phyloP scores from a whole-genome alignment of 2,797 vertebrate species.

The Cephalopachus bancanus region DNA sequence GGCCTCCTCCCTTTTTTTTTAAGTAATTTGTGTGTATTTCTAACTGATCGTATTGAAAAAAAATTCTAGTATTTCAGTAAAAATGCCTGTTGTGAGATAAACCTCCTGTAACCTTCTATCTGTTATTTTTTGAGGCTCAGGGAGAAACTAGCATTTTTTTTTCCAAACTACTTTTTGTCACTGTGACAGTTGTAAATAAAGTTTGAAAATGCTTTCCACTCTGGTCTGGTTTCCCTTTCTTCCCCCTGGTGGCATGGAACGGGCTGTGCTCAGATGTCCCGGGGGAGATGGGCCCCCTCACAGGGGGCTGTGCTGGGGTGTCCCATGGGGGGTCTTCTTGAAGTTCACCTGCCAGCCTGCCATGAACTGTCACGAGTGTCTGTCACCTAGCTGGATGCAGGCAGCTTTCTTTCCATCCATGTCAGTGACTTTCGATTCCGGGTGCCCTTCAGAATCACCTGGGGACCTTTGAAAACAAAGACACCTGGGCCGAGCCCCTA shows the following conservation, averaged over 20 bases:
- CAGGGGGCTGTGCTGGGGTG: background rate
- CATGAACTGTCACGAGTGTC: too few species aligned
- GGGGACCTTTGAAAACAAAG: background rate
- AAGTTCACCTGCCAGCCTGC: background rate
- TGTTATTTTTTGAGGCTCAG: conserved; percentile 98
- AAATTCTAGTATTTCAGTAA: conserved; percentile 91
- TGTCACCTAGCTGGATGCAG: background rate
- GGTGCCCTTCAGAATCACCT: too few species aligned
- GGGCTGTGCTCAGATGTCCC: background rate
- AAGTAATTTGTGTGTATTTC: conserved; percentile 90
- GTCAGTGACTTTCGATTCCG: background rate
- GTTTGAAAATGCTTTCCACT: conserved; percentile 96
- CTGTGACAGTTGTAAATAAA: conserved; percentile 99
- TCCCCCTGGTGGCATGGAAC: background rate
- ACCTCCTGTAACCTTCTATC: conserved; percentile 92
- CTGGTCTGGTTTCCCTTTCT: conserved; percentile 74
- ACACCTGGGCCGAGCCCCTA: background rate
- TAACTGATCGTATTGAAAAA: conserved; percentile 89
- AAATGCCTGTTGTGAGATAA: conserved; percentile 92
- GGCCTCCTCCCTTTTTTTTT: conserved; percentile 79
- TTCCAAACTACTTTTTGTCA: conserved; percentile 96
- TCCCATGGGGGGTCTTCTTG: rapidly evolving
- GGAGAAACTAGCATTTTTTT: conserved; percentile 96
- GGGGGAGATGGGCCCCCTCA: too few species aligned
- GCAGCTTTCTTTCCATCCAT: background rate